Evolutionary conservation across 2,888 invertebrate genomes (phyloP).

Genomic region (Acrobasis repandana): DNA sequence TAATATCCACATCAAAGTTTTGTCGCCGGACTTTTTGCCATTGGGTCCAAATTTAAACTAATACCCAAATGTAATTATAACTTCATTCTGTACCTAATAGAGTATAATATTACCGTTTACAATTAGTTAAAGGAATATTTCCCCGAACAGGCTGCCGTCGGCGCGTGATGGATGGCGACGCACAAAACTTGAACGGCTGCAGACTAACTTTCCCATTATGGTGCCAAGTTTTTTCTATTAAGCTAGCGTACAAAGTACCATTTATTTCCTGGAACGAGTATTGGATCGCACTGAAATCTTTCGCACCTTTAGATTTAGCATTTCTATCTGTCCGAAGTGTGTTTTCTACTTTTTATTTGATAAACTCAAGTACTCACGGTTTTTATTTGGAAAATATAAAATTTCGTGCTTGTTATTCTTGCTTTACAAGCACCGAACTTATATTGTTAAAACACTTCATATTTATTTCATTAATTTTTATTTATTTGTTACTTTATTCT

Average conservation of each 20-base stretch:
- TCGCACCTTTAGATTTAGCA: background rate
- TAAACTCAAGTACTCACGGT: background rate
- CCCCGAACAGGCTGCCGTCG: constrained; percentile 33
- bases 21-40: background rate
- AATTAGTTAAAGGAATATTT: constrained; percentile 19
- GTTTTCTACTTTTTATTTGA: background rate
- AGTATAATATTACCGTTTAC: constrained; percentile 6
- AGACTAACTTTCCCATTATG: constrained; percentile 32
- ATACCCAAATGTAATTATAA: background rate
- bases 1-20: background rate
- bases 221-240: constrained; percentile 21
- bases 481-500: background rate
- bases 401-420: too few relatives aligned
- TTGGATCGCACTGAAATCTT: constrained; percentile 6
- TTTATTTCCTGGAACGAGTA: constrained; percentile 8
- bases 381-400: background rate
- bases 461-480: too few relatives aligned
- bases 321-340: background rate
- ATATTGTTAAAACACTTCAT: too few relatives aligned
- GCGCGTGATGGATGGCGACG: constrained; percentile 35
- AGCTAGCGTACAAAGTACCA: constrained; percentile 30
- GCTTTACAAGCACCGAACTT: too few relatives aligned
- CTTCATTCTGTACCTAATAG: background rate
- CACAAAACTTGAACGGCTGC: constrained; percentile 40
- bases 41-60: background rate